Conservation (phyloP, 2,113 vertebrate genomes). For the Myodes glareolus region DNA sequence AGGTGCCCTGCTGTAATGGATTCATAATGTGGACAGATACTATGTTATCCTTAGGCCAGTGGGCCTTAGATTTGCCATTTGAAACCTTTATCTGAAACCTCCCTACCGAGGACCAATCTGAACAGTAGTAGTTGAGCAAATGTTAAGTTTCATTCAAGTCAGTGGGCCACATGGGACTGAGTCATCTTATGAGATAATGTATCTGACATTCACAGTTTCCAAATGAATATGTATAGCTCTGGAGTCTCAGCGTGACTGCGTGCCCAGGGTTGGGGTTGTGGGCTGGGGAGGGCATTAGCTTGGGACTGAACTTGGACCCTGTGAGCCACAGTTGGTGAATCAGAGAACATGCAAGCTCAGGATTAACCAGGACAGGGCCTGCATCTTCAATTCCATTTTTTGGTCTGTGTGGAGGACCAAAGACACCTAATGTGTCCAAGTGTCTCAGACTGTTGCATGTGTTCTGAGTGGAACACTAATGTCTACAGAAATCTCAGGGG, state of each 20-base stretch:
- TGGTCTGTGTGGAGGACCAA: not conserved
- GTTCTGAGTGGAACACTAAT: not conserved
- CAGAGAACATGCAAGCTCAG: not conserved
- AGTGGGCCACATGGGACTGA: not conserved
- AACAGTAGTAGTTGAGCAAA: not conserved
- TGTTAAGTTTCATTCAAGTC: not conserved
- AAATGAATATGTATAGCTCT: not conserved
- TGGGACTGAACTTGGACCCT: not conserved
- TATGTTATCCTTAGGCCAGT: not conserved
- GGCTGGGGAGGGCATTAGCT: fast-evolving
- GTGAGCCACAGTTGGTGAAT: not conserved
- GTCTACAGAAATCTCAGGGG: not conserved
- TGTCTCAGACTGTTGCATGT: not conserved
- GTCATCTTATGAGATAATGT: not conserved
- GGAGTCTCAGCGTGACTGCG: not conserved
- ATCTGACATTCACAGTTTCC: not conserved
- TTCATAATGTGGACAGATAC: not conserved
- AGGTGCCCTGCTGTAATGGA: not conserved
- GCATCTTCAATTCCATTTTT: fast-evolving
- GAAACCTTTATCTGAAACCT: not conserved
- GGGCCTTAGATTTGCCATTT: not conserved
- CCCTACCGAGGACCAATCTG: not conserved
- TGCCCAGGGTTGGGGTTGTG: not conserved
- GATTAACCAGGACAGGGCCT: not conserved
- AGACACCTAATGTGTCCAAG: fast-evolving